Percentiles rank a stretch among this genome's conserved stretches.
Conservation (phyloP, 2,797 vertebrate genomes). For the Fistularia commersonii region DNA sequence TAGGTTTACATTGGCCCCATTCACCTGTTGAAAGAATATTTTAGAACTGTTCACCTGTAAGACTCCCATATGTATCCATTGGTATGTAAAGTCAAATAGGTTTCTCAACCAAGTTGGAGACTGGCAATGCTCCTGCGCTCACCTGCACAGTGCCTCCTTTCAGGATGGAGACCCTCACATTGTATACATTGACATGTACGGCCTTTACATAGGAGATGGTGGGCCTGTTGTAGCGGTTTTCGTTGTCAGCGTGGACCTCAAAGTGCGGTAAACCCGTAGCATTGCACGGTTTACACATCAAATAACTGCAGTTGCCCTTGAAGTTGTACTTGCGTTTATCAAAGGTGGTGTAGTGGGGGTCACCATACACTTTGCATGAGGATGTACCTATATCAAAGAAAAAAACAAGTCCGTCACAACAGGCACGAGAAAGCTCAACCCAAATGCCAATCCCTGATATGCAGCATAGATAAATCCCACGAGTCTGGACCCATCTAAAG, state of each 20-base stretch:
- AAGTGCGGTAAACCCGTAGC: slow-evolving; percentile 58
- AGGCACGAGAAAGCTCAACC: no score
- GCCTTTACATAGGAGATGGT: slow-evolving; percentile 73
- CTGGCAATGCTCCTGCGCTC: slow-evolving; percentile 1
- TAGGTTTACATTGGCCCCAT: slow-evolving; percentile 69
- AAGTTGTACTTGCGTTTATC: slow-evolving; percentile 72
- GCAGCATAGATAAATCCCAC: no score
- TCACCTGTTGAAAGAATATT: slow-evolving; percentile 49
- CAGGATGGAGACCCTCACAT: slow-evolving; percentile 71
- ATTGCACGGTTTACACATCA: slow-evolving; percentile 74
- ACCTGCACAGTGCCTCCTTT: slow-evolving; percentile 77
- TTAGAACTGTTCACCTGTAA: no score
- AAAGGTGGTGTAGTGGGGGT: slow-evolving; percentile 80
- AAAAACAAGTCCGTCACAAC: background rate
- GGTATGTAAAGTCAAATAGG: background rate
- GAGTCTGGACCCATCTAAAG: no score
- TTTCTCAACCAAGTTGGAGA: background rate
- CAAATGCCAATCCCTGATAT: no score
- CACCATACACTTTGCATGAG: slow-evolving; percentile 65
- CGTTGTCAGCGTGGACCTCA: slow-evolving; percentile 75
- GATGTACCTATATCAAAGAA: slow-evolving; percentile 48
- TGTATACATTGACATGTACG: slow-evolving; percentile 68
- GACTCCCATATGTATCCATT: no score
- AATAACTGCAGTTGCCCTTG: slow-evolving; percentile 82
- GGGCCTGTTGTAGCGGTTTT: slow-evolving; percentile 70